A percentile compares a stretch with the other conserved stretches of the same genome.
These are phyloP conservation scores for Aeoliscus strigatus DNA, from an alignment of 2,797 vertebrate genomes.

Conservation along the genomic window DNA sequence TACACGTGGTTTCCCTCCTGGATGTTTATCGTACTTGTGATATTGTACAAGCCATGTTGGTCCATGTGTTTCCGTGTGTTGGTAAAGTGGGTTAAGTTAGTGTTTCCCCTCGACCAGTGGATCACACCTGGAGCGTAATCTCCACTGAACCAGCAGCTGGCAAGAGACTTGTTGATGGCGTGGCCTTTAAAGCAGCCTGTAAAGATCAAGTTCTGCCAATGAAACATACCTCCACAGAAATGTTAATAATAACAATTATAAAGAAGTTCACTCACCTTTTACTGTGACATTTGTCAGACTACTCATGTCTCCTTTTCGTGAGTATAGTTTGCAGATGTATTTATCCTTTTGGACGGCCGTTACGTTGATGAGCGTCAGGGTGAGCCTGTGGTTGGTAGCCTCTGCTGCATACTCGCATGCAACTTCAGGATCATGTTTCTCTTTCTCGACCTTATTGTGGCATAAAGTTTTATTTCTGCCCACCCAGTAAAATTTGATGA, in stretches of 20 bases:
- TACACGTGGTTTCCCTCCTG: neutral
- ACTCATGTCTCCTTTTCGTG: accelerated
- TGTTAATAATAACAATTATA: neutral
- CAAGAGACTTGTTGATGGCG: accelerated
- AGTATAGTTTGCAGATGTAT: conserved; percentile 49
- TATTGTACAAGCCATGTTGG: conserved; percentile 1
- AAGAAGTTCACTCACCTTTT: conserved; percentile 32
- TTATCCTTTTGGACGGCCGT: conserved; percentile 10
- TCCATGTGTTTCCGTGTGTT: accelerated
- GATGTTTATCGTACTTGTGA: conserved; percentile 10
- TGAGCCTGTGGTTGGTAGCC: neutral
- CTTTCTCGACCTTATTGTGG: accelerated
- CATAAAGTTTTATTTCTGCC: neutral
- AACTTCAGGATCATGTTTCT: accelerated
- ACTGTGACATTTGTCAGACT: neutral
- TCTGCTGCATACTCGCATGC: neutral
- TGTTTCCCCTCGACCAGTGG: conserved; percentile 35
- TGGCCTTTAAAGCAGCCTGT: conserved; percentile 24
- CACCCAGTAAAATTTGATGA: conserved; percentile 14
- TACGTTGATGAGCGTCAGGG: conserved; percentile 36
- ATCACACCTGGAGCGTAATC: conserved; percentile 27
- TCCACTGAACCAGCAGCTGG: conserved; percentile 32
- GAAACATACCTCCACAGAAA: neutral
- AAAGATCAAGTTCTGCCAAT: neutral
- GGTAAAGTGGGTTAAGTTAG: neutral